Evolutionary conservation across 2,797 vertebrate species (phyloP).

Genomic region (Tympanoctomys barrerae): DNA sequence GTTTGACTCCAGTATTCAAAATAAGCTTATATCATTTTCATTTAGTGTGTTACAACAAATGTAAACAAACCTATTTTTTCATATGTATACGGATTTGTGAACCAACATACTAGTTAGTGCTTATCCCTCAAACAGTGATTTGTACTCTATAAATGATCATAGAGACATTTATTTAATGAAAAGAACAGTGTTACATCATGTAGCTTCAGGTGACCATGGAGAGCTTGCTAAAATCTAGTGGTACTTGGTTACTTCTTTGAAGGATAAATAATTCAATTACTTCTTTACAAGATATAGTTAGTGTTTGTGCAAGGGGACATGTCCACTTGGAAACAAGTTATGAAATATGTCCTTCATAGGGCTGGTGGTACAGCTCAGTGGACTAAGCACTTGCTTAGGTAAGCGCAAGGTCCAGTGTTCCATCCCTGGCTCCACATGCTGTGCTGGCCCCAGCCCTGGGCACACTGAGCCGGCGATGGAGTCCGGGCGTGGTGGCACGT

Average conservation of each 20-base stretch:
- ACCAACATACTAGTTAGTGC: background rate
- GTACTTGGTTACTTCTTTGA: background rate
- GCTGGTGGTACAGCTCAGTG: too few relatives aligned
- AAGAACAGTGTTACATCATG: background rate
- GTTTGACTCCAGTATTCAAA: background rate
- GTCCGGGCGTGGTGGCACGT: too few relatives aligned
- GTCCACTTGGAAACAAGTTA: background rate
- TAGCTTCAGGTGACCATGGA: background rate
- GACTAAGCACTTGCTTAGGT: too few relatives aligned
- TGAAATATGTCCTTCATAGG: background rate
- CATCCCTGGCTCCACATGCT: too few relatives aligned
- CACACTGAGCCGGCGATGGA: too few relatives aligned
- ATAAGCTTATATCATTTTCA: background rate
- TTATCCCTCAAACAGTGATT: background rate
- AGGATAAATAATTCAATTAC: background rate
- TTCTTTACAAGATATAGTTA: background rate
- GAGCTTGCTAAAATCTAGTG: background rate
- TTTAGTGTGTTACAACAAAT: background rate
- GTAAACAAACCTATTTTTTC: background rate
- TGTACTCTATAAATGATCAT: background rate
- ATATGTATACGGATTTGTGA: background rate
- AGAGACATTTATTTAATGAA: background rate
- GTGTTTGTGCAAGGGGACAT: background rate
- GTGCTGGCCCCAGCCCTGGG: too few relatives aligned
- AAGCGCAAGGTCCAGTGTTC: too few relatives aligned